Evolutionary conservation across 1,140 invertebrate species (phyloP), one percentile per base, ranked within the genome.

Genomic region (Batillaria attramentaria): DNA sequence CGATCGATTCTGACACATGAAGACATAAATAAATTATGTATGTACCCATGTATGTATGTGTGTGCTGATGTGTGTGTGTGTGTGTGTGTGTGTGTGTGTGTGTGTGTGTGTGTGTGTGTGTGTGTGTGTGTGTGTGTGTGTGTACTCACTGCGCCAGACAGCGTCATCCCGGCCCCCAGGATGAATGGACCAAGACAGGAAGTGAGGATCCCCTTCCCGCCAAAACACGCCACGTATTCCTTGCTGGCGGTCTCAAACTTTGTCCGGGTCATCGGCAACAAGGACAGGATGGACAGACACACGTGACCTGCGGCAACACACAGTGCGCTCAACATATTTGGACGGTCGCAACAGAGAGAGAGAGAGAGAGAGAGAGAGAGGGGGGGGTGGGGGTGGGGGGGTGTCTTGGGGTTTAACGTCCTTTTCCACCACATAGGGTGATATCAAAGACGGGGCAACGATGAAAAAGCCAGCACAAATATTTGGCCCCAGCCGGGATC

Each of bases 151-250:
- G 87, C 82, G 72, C 87, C 88, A 1, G 83, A 73, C 3, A 89
- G 60, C 3, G 87, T 83, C 85, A 89, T 88, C 18, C 88, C 88
- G 18, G 74, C 54, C 0, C 88, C 88, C 1, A 89, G 65, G n/a
- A 87, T 24, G 65, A 85, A 78, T 0, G 87, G 80, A 8, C 88
- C 88, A 0, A 87, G 3, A 0, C 74, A 68, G 35, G 83, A 85
- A 13, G 85, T 87, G 13, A 86, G 39, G 28, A 89, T 78, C 1
- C 86, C 84, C 24, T 87, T 86, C 16, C 84, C 75, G 3, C 1
- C 31, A 39, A 89, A 82, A 42, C 83, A 81, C 10, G 69, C 37
- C 5, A 83, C 77, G 65, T 81, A 89, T 35, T 81, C 82, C 6
- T 82, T 69, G 0, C 77, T 68, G 0, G 84, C 83, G 18, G 75